phyloP scores from a whole-genome alignment of 2,113 vertebrate species.

The Ochotona curzoniae region DNA sequence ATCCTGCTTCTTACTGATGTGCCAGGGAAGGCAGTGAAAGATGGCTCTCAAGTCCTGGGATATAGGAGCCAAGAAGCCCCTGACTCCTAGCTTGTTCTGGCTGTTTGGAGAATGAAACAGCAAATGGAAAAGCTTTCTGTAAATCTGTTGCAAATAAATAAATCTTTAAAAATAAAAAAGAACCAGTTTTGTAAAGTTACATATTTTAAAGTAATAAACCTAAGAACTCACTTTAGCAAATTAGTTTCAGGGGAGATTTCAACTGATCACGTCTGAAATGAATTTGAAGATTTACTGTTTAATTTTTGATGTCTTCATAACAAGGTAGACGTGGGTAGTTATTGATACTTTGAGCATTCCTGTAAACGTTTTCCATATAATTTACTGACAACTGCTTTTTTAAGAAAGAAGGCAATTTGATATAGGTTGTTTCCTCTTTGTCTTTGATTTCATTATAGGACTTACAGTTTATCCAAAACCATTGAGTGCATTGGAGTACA shows the following conservation, averaged over 20 bases:
- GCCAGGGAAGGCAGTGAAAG: too few relatives aligned
- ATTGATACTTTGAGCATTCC: constrained; percentile 6
- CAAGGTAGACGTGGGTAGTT: constrained; percentile 39
- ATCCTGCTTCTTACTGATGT: too few relatives aligned
- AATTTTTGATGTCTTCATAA: background rate
- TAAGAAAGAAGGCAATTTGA: background rate
- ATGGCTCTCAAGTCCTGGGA: too few relatives aligned
- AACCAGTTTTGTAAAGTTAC: too few relatives aligned
- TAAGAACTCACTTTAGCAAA: background rate
- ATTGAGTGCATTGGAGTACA: constrained; percentile 89
- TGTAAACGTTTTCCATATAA: constrained; percentile 8
- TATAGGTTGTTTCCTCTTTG: constrained; percentile 64
- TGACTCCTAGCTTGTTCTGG: too few relatives aligned
- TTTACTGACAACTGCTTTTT: constrained; percentile 40
- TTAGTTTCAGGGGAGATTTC: constrained; percentile 49
- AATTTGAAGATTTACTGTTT: constrained; percentile 47
- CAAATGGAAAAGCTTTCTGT: too few relatives aligned
- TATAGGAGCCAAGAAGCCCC: too few relatives aligned
- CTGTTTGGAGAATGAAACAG: too few relatives aligned
- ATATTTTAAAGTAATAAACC: too few relatives aligned
- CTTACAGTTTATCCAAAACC: constrained; percentile 94
- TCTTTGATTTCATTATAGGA: constrained; percentile 85
- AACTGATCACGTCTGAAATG: constrained; percentile 5
- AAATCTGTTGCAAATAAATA: too few relatives aligned
- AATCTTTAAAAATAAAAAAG: too few relatives aligned